Evolutionary conservation across 2,113 vertebrate genomes (phyloP).

Genomic region (Pituophis catenifer): DNA sequence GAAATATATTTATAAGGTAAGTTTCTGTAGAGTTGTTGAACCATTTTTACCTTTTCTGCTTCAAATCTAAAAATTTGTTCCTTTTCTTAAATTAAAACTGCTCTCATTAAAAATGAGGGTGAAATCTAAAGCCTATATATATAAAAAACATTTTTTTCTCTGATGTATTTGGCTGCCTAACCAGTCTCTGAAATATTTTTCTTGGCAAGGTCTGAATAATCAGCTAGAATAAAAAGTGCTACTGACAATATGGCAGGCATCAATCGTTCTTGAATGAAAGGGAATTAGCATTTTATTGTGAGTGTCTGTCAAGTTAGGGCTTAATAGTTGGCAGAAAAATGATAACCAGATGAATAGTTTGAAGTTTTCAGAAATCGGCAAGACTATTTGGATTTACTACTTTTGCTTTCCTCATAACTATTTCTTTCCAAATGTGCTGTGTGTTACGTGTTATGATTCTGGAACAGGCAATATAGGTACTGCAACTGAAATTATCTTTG

Average conservation of each 20-base stretch:
- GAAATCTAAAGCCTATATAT: background rate
- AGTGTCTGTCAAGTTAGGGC: slow-evolving; percentile 35
- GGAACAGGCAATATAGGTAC: slow-evolving; percentile 5
- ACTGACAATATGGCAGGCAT: slow-evolving; percentile 42
- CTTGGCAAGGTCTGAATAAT: slow-evolving; percentile 46
- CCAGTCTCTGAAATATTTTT: slow-evolving; percentile 40
- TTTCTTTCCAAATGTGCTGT: slow-evolving; percentile 31
- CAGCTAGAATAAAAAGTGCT: slow-evolving; percentile 29
- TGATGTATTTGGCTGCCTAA: slow-evolving; percentile 39
- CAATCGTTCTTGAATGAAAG: slow-evolving; percentile 49
- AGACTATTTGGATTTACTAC: slow-evolving; percentile 55
- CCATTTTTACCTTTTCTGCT: background rate
- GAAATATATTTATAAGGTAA: background rate
- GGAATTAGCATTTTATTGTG: slow-evolving; percentile 49
- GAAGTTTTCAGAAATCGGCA: slow-evolving; percentile 54
- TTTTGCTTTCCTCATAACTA: slow-evolving; percentile 41
- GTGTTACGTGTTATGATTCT: background rate
- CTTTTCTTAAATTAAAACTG: background rate
- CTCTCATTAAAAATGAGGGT: background rate
- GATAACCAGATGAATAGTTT: slow-evolving; percentile 63
- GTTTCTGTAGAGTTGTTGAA: background rate
- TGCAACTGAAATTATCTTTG: background rate
- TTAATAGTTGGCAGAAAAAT: slow-evolving; percentile 57
- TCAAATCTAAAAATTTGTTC: background rate
- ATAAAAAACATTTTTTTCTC: background rate